Conservation (phyloP, 2,888 invertebrate species). For the Rapana venosa region DNA sequence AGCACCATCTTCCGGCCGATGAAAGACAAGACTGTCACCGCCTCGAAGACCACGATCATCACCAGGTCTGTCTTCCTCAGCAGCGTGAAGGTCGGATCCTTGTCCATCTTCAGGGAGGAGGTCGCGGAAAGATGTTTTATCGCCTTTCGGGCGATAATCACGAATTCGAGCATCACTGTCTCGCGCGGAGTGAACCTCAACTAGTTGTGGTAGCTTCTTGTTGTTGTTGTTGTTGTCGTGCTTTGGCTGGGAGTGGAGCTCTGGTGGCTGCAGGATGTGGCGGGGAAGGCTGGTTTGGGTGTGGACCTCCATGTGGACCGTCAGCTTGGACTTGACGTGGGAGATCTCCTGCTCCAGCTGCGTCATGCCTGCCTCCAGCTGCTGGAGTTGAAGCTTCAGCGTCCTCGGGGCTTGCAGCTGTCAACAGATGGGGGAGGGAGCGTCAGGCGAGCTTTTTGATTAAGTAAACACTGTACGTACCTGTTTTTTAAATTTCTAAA, state of each 20-base stretch:
- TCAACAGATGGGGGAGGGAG: not conserved
- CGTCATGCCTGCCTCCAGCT: conserved; percentile 35
- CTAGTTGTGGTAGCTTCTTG: not conserved
- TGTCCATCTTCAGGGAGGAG: no score
- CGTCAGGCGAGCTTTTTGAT: no score
- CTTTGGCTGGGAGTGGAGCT: not conserved
- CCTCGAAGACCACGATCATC: no score
- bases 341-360: conserved; percentile 34
- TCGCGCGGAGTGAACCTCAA: not conserved
- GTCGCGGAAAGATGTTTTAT: no score
- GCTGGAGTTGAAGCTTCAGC: not conserved
- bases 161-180: not conserved
- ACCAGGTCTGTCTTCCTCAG: no score
- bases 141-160: no score
- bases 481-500: no score
- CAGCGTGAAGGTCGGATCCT: no score
- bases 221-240: not conserved
- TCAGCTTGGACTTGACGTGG: conserved; percentile 29
- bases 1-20: no score
- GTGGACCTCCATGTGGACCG: not conserved
- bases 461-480: no score
- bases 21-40: no score
- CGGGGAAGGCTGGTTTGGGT: not conserved
- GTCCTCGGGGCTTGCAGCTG: not conserved
- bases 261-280: not conserved